Evolutionary conservation across 2,888 invertebrate genomes (phyloP), one percentile per base, ranked within the genome.

Genomic region (Terebella lapidaria): DNA sequence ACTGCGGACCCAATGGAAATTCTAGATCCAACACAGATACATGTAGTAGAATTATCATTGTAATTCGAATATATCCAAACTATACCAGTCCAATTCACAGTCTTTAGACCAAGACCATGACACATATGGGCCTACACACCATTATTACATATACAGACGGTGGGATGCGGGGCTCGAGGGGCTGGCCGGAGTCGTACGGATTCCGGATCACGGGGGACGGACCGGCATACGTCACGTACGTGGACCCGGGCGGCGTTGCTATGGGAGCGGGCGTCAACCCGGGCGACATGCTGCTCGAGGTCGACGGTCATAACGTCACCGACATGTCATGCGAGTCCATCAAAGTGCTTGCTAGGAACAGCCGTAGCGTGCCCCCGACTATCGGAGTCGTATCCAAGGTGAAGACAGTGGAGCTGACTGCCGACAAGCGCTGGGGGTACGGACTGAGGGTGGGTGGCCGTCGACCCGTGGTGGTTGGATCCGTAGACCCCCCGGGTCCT

Each of bases 121-220:
- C n/a, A n/a, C n/a, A n/a, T n/a, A n/a, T n/a, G n/a, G n/a, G n/a
- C n/a, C n/a, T n/a, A n/a, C n/a, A n/a, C n/a, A n/a, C n/a, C n/a
- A n/a, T n/a, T n/a, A n/a, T n/a, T n/a, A n/a, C n/a, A n/a, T n/a
- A n/a, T n/a, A n/a, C n/a, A n/a, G n/a, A n/a, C n/a, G n/a, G n/a
- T n/a, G 42, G n/a, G 42, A 35, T 35, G 42, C 42, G 42, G 10
- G 42, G n/a, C n/a, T 10, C 10, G 10, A 35, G 42, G n/a, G 27
- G 28, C 45, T 80, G 80, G 79, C 80, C 78, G 2, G 71, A 72
- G 56, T 60, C 67, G 18, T 78, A 69, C 67, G 80, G 80, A 15
- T 80, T 80, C 66, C 72, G 72, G 56, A 73, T 80, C 26, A 67
- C 71, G 56, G 80, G 80, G 3, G 64, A 69, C n/a, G 78, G 78